Base-by-base conservation (phyloP, 2,888 invertebrate species). In the Brassicogethes aeneus region DNA sequence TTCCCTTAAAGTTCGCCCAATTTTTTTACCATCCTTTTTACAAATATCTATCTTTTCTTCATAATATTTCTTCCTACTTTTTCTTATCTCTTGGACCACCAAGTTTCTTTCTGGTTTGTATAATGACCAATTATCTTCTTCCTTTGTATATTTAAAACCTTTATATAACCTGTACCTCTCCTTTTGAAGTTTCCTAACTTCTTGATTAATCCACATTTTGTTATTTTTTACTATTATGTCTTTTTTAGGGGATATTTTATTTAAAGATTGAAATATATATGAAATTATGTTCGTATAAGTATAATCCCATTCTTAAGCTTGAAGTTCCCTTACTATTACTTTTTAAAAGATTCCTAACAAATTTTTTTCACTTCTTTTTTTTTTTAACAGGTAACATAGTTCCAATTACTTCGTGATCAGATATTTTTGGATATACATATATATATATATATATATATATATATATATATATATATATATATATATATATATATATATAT, bases 41-140 rank as follows among this genome's bases (percentile, higher is more conserved):
- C 23, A 23, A 23, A 23, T 7, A 23, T 23, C 23, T 7, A 23
- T 10, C 10, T 23, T 23, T 23, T 23, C 23, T 23, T 23, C 23
- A 23, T 23, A 23, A 23, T 23, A 23, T 23, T 23, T 23, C 23
- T 23, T 23, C 23, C 23, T 23, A 23, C 23, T 23, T n/a, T n/a
- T n/a, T n/a, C n/a, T n/a, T n/a, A n/a, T n/a, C n/a, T n/a, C n/a
- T n/a, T n/a, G n/a, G n/a, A 7, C 23, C 10, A 23, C 23, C 23
- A 23, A 23, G 10, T 23, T 23, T 23, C 23, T 23, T 23, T 23
- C 10, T 23, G 5, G 23, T 23, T 23, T 23, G 10, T 23, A 23
- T 23, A 23, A 23, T 23, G 10, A 23, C 23, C 23, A 23, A 23
- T 23, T 10, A 23, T 23, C 23, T 23, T 23, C 23, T 5, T 23